phyloP scores from a whole-genome alignment of 2,888 invertebrate genomes.

The Spialia ferax region DNA sequence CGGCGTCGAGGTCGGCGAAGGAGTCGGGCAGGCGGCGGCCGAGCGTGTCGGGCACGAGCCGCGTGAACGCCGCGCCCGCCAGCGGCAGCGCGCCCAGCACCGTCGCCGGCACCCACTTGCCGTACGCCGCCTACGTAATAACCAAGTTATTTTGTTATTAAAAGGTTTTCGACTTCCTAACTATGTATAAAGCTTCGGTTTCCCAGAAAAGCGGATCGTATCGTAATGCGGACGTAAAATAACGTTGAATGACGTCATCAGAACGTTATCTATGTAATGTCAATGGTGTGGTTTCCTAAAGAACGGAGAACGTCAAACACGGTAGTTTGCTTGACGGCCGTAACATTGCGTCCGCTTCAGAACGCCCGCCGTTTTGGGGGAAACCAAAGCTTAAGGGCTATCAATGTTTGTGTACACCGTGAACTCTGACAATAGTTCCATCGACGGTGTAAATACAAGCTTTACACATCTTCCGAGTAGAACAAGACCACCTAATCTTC shows the following conservation, averaged over 20 bases:
- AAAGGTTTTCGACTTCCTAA: too few species aligned
- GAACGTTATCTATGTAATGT: too few species aligned
- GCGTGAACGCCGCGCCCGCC: constrained; percentile 81
- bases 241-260: too few species aligned
- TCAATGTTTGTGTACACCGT: constrained; percentile 52
- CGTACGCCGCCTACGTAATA: constrained; percentile 61
- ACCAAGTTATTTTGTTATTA: neutral
- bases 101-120: constrained; percentile 80
- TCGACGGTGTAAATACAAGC: constrained; percentile 51
- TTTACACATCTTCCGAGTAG: constrained; percentile 46
- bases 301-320: too few species aligned
- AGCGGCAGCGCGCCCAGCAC: constrained; percentile 84
- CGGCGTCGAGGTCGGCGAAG: constrained; percentile 81
- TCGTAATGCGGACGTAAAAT: too few species aligned
- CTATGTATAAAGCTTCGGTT: too few species aligned
- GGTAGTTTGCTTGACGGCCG: too few species aligned
- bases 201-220: too few species aligned
- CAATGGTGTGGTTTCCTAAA: too few species aligned
- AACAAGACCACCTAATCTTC: constrained; percentile 47
- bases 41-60: constrained; percentile 88
- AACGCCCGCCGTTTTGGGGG: too few species aligned
- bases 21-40: constrained; percentile 87
- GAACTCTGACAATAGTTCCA: constrained; percentile 54
- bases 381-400: too few species aligned
- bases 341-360: too few species aligned